Conservation (phyloP, 2,888 invertebrate species). For the Aelia acuminata region DNA sequence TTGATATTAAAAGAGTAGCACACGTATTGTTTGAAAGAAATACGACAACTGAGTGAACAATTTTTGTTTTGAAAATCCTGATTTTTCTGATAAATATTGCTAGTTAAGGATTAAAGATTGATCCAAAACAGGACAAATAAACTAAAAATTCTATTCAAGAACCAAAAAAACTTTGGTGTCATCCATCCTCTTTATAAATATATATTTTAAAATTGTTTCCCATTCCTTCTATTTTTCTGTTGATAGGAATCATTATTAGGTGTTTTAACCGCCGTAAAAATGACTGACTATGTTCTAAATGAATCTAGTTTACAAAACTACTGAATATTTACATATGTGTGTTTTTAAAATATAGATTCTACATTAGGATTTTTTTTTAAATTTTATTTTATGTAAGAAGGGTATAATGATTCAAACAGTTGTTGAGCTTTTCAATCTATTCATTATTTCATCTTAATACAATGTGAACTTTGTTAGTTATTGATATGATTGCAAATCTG, state of each 20-base stretch:
- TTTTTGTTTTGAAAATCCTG: too few species aligned
- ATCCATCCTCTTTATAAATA: too few species aligned
- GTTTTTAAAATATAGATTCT: background rate
- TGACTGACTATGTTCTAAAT: background rate
- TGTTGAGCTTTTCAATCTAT: background rate
- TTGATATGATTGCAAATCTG: background rate
- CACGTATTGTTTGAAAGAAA: too few species aligned
- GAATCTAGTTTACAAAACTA: background rate
- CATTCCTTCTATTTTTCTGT: background rate
- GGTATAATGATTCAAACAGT: background rate
- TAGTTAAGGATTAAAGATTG: too few species aligned
- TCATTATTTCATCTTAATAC: background rate
- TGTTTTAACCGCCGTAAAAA: background rate
- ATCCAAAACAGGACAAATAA: too few species aligned
- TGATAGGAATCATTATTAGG: background rate
- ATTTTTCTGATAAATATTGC: too few species aligned
- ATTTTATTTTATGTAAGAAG: background rate
- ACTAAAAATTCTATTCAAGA: too few species aligned
- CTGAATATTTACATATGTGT: background rate
- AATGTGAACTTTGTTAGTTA: background rate
- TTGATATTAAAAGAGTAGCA: too few species aligned
- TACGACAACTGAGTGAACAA: too few species aligned
- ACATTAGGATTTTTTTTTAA: background rate
- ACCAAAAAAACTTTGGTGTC: too few species aligned
- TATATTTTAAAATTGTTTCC: too few species aligned